Conservation (phyloP, 2,888 invertebrate genomes). For the Marasmarcha lunaedactyla region DNA sequence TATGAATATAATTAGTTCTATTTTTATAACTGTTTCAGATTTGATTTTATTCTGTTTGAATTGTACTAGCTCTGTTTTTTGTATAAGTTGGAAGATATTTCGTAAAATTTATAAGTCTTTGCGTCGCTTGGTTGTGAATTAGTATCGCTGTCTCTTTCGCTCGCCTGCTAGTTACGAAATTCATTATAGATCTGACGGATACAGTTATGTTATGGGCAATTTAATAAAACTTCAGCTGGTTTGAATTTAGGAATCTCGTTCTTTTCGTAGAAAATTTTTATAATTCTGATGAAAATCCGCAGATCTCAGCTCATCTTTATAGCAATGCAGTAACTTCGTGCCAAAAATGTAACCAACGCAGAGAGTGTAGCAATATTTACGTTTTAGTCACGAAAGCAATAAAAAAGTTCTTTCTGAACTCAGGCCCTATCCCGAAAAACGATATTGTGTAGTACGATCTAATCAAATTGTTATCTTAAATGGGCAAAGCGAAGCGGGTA, state of each 20-base stretch:
- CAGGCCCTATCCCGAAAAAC: too few species aligned
- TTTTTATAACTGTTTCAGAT: too few species aligned
- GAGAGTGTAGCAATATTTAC: constrained; percentile 39
- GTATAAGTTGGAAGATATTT: too few species aligned
- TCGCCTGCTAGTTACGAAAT: constrained; percentile 15
- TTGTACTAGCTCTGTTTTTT: too few species aligned
- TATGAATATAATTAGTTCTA: too few species aligned
- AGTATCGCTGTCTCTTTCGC: constrained; percentile 24
- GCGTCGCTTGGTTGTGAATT: constrained; percentile 58
- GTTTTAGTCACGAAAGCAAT: constrained; percentile 33
- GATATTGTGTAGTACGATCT: too few species aligned
- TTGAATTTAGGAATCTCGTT: background rate
- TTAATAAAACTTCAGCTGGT: background rate
- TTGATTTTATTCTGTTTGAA: too few species aligned
- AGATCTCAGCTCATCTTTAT: background rate
- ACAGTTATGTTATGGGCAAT: constrained; percentile 12
- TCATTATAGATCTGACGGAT: constrained; percentile 14
- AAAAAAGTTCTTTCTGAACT: constrained; percentile 14
- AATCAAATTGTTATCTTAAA: too few species aligned
- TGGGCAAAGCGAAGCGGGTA: too few species aligned
- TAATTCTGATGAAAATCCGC: background rate
- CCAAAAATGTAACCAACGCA: constrained; percentile 32
- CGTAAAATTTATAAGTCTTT: constrained; percentile 12
- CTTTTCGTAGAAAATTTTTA: too few species aligned
- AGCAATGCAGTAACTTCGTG: constrained; percentile 33